Percentiles rank a stretch among this genome's conserved stretches.
phyloP scores from a whole-genome alignment of 2,113 vertebrate species.

The Antechinus stuartii region DNA sequence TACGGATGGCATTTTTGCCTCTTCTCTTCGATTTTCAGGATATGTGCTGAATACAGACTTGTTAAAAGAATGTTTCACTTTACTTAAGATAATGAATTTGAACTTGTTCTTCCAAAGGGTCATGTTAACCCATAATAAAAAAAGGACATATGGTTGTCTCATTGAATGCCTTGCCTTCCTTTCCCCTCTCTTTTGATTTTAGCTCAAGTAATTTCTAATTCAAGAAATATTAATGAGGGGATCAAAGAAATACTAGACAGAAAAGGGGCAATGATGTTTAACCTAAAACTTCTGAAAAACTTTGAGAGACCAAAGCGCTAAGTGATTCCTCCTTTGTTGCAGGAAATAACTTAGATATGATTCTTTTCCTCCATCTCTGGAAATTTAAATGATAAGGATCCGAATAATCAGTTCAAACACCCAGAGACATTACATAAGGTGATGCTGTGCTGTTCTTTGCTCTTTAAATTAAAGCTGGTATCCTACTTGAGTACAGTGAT shows the following conservation, averaged over 20 bases:
- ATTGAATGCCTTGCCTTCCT: background rate
- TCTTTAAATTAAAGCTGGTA: background rate
- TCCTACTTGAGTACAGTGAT: background rate
- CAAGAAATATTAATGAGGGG: background rate
- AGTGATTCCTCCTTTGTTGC: background rate
- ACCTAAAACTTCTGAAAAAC: background rate
- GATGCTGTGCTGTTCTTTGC: background rate
- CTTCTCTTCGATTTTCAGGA: too few species aligned
- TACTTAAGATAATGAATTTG: fast-evolving
- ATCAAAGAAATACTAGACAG: fast-evolving
- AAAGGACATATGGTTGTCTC: too few species aligned
- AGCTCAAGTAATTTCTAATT: background rate
- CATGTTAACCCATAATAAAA: background rate
- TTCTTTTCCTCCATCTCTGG: background rate
- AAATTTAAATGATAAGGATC: background rate
- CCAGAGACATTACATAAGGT: background rate
- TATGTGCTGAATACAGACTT: background rate
- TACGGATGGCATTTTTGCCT: background rate
- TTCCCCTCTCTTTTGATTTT: background rate
- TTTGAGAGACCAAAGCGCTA: background rate
- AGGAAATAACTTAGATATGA: background rate
- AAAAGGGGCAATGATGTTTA: background rate
- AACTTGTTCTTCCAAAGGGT: background rate
- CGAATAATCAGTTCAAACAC: background rate
- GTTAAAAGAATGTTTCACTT: background rate